Evolutionary conservation across 1,140 invertebrate genomes (phyloP), one percentile per base, ranked within the genome.

Genomic region (Lanistes nyassanus): DNA sequence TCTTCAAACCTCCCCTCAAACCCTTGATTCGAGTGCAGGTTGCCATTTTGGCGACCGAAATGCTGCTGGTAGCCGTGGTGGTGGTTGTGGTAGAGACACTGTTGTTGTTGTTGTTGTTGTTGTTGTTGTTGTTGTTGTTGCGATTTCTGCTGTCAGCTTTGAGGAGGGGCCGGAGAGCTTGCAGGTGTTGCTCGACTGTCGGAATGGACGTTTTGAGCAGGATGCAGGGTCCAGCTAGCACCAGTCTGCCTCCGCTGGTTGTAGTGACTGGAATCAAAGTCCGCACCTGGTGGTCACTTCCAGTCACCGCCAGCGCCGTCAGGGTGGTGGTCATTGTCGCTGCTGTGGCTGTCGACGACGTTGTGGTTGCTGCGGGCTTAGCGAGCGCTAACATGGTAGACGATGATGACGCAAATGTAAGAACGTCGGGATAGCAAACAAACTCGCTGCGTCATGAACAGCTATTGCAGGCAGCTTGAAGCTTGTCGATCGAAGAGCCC

Each of bases 171-270:
- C 70, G 55, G 36, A 72, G 36, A 26, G 76, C 70, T 36, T 65
- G 58, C 60, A 72, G 19, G 26, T 71, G 60, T 23, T 66, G 74
- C n/a, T 64, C 62, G 7, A 65, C 68, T 9, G 75, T 76, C 4
- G 68, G 60, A n/a, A 37, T 36, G 3, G 53, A 55, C 19, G 68
- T 62, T 34, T 69, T 71, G 11, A 75, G 64, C 29, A 75, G 26
- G n/a, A 75, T 75, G 65, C 66, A 70, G 11, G 75, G 66, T 23
- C 66, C 68, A n/a, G 75, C 60, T 34, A 71, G 55, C 26, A 65
- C 31, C 34, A 76, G 19, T 55, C 60, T 58, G 53, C 36, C 56
- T 29, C 75, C 75, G n/a, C 62, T 68, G 4, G 75, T 9, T 1
- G 64, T 65, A 3, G 75, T 53, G 42, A 76, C 66, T 3, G 75